These are phyloP conservation scores for Lithobates sylvaticus DNA, from an alignment of 2,797 vertebrate genomes.

Conservation along the genomic window DNA sequence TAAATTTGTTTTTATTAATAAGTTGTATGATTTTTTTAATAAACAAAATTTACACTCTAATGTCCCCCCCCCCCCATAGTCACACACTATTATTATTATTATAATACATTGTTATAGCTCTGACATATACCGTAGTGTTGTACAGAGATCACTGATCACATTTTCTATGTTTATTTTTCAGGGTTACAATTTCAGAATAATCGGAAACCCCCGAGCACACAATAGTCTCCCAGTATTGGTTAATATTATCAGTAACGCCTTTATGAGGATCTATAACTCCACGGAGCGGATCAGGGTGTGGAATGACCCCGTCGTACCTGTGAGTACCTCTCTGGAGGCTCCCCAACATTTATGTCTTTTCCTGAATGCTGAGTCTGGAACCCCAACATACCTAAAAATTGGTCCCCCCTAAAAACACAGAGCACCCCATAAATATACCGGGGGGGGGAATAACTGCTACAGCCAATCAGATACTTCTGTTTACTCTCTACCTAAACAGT, in stretches of 20 bases:
- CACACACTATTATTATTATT: neutral
- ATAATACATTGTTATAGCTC: neutral
- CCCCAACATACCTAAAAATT: neutral
- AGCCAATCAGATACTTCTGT: neutral
- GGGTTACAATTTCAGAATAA: constrained; percentile 80
- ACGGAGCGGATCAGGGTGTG: constrained; percentile 80
- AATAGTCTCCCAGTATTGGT: constrained; percentile 89
- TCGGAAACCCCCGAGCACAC: constrained; percentile 85
- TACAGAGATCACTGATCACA: no score
- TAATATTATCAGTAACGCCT: constrained; percentile 87
- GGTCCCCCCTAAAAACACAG: neutral
- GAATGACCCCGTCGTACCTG: constrained; percentile 76
- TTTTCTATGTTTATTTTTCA: neutral
- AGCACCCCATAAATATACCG: no score
- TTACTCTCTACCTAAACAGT: neutral
- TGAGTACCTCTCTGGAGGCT: neutral
- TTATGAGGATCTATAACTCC: constrained; percentile 82
- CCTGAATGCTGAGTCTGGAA: neutral
- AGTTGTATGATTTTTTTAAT: no score
- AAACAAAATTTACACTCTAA: no score
- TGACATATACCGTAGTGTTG: no score
- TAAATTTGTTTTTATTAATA: no score
- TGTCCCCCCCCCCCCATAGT: no score
- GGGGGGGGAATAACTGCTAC: no score
- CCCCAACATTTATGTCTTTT: no score